Conservation (phyloP, 2,113 vertebrate species). For the Atlantisia rogersi region DNA sequence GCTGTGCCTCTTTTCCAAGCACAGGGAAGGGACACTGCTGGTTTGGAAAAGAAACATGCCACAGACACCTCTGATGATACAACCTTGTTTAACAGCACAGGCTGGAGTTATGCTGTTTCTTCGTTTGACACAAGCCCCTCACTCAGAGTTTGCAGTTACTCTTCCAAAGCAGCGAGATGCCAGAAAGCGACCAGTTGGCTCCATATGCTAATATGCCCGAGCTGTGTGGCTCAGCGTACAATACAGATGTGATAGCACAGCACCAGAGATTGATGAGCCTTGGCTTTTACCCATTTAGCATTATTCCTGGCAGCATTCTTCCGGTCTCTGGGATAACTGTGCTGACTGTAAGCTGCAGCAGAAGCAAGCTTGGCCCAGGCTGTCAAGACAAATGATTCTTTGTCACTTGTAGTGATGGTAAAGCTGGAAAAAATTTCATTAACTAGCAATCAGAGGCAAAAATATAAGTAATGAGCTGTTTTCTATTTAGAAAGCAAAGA, state of each 20-base stretch:
- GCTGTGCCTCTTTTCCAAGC: neutral
- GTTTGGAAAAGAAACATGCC: neutral
- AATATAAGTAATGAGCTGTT: neutral
- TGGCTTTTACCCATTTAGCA: neutral
- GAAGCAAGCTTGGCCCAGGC: neutral
- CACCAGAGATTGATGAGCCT: neutral
- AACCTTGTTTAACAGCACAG: neutral
- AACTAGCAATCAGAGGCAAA: neutral
- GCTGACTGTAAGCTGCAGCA: neutral
- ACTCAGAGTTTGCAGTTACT: neutral
- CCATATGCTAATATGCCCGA: neutral
- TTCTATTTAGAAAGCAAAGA: neutral
- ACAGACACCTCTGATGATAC: neutral
- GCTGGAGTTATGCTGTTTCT: neutral
- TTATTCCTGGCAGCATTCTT: conserved; percentile 21
- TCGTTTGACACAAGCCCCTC: neutral
- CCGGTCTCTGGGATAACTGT: neutral
- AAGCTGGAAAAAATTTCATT: conserved; percentile 37
- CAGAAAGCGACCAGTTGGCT: neutral
- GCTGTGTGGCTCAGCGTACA: fast-evolving
- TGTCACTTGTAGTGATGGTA: neutral
- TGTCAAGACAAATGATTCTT: neutral
- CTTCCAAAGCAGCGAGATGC: neutral
- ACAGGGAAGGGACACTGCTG: neutral
- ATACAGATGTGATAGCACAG: neutral